Conservation (phyloP, 2,797 vertebrate species). For the Manis crassicaudata region DNA sequence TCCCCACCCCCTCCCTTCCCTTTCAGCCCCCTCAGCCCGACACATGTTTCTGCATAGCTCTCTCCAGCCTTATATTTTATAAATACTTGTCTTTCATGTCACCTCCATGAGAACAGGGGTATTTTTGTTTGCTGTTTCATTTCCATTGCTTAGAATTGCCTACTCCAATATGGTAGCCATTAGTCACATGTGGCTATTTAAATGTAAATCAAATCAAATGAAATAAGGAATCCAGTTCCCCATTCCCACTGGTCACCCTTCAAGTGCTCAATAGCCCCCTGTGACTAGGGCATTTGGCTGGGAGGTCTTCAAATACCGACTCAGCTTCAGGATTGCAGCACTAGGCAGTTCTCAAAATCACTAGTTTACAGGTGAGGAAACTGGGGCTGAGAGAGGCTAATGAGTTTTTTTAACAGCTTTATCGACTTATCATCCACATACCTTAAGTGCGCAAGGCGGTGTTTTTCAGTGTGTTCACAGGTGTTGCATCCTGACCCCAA, state of each 20-base stretch:
- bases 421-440: background rate
- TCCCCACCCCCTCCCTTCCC: too few relatives aligned
- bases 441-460: background rate
- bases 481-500: accelerated
- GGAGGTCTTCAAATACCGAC: background rate
- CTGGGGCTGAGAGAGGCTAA: background rate
- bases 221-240: background rate
- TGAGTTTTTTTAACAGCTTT: background rate
- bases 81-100: background rate
- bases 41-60: background rate
- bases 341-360: background rate
- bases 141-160: background rate
- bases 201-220: background rate
- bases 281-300: background rate
- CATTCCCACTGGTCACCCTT: too few relatives aligned
- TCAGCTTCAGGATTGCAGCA: accelerated
- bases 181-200: background rate
- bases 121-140: background rate
- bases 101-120: background rate
- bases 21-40: background rate
- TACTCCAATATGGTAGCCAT: too few relatives aligned
- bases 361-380: background rate
- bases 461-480: background rate
- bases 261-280: background rate
- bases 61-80: too few relatives aligned